A percentile compares a stretch with the other conserved stretches of the same genome.
phyloP scores from a whole-genome alignment of 2,113 vertebrate species.

The Brachionichthys hirsutus region DNA sequence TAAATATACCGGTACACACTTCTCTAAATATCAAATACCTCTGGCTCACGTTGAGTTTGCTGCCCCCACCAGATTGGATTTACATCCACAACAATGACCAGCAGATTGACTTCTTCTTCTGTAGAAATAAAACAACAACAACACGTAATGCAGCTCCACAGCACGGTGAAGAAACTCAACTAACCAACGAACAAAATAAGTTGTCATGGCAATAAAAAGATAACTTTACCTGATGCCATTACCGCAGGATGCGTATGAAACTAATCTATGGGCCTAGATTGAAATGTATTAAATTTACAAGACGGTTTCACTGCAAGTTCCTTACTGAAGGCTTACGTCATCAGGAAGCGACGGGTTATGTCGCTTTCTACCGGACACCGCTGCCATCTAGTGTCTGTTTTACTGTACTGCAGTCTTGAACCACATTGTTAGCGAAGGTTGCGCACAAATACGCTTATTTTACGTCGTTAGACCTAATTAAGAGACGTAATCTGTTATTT shows the following conservation, averaged over 20 bases:
- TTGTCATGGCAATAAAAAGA: too few relatives aligned
- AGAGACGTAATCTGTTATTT: too few relatives aligned
- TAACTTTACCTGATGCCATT: constrained; percentile 60
- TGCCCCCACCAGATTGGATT: constrained; percentile 99
- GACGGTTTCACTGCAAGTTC: neutral
- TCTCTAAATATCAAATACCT: too few relatives aligned
- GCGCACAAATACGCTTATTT: too few relatives aligned
- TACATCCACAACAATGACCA: constrained; percentile 89
- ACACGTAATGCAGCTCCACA: neutral
- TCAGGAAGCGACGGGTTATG: neutral
- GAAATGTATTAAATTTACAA: too few relatives aligned
- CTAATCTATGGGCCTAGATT: neutral
- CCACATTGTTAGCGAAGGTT: too few relatives aligned
- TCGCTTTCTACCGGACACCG: neutral
- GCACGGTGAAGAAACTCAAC: neutral
- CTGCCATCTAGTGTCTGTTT: constrained; percentile 25
- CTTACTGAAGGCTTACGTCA: neutral
- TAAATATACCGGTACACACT: too few relatives aligned
- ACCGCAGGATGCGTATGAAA: neutral
- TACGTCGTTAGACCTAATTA: too few relatives aligned
- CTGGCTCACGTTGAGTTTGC: constrained; percentile 82
- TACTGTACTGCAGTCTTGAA: too few relatives aligned
- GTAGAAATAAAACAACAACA: neutral
- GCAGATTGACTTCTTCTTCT: constrained; percentile 91
- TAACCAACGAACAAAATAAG: neutral